Evolutionary conservation across 92 coral and sea anemone genomes (phyloP), one percentile per base, ranked within the genome.

Genomic region (Heliopora coerulea): DNA sequence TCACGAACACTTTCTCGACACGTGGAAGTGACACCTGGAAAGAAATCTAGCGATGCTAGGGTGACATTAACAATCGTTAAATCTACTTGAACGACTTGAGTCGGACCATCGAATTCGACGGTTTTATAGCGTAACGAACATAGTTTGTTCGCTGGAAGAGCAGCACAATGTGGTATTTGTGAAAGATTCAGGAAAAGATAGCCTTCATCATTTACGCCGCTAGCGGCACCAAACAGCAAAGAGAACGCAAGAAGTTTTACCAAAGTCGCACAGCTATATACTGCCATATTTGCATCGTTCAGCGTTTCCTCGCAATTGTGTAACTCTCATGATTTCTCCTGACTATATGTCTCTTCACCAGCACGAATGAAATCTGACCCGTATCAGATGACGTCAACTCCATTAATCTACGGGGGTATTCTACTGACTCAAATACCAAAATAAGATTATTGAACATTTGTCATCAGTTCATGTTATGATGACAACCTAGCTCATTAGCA

Each of bases 1-100:
- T 54, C 50, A 23, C 77, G 77, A 17, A 70, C 63, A 0, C 21
- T 54, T 13, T 70, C 49, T 33, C 14, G 1, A 21, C 61, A 56
- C 33, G 14, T 17, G 7, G 8, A 3, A 3, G 30, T 56, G 30
- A 15, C 52, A 2, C 2, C n/a, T 15, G 52, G n/a, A 15, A 46
- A 8, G 2, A 46, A 46, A 46, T 46, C n/a, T 6, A 46, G 52
- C 52, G n/a, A 6, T 8, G 2, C 15, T 15, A 8, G n/a, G 12
- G 15, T 15, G n/a, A n/a, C n/a, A 10, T 46, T 46, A n/a, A 46
- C 52, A 6, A 10, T 15, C 52, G 52, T 15, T 15, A 46, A n/a
- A 2, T 3, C 12, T 46, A n/a, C 15, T 15, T 46, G 7, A n/a
- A 15, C 15, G 3, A 46, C 3, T n/a, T 8, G 14, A 2, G n/a